Evolutionary conservation across 2,797 vertebrate genomes (phyloP).

Genomic region (Merluccius polli): DNA sequence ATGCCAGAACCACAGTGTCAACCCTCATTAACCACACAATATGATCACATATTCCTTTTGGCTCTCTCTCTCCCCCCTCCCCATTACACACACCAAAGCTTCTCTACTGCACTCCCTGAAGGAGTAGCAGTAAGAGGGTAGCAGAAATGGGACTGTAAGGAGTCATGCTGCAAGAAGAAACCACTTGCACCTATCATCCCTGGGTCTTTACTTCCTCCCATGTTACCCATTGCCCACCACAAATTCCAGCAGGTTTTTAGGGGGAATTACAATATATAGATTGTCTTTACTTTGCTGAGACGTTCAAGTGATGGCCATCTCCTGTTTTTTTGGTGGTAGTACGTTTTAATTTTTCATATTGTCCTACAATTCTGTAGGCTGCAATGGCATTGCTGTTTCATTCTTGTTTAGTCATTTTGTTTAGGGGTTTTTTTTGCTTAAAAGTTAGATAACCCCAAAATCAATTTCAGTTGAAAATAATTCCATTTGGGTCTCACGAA

Average conservation of each 20-base stretch:
- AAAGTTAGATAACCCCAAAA: too few relatives aligned
- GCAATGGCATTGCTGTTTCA: background rate
- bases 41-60: conserved; percentile 41
- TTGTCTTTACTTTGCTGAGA: too few relatives aligned
- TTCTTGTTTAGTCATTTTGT: background rate
- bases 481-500: background rate
- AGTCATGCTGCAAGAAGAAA: conserved; percentile 7
- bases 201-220: conserved; percentile 21
- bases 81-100: background rate
- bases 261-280: background rate
- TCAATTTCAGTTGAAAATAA: background rate
- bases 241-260: background rate
- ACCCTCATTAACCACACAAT: conserved; percentile 39
- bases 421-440: background rate
- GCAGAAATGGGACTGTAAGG: conserved; percentile 20
- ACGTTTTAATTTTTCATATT: background rate
- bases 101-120: conserved; percentile 26
- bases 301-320: background rate
- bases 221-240: background rate
- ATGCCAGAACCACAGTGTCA: conserved; percentile 24
- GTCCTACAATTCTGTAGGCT: too few relatives aligned
- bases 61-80: background rate
- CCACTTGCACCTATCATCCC: background rate
- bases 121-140: conserved; percentile 24
- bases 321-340: background rate